Evolutionary conservation across 2,888 invertebrate genomes (phyloP), one percentile per base, ranked within the genome.

Genomic region (Odontomyia ornata): DNA sequence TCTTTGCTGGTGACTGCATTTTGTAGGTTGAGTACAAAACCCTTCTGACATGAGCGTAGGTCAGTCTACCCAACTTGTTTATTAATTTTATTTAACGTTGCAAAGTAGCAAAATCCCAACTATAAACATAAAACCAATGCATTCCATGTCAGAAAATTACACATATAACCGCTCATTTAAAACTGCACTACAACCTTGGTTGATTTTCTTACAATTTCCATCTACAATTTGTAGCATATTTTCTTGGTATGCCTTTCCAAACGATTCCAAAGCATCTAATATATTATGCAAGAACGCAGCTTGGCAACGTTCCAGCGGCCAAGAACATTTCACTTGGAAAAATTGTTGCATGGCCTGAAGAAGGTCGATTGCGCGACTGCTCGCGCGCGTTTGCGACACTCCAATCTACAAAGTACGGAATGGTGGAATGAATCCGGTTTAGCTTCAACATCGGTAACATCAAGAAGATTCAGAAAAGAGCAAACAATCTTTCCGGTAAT

Each of bases 211-310:
- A 9, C 36, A n/a, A 9, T 52, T 13, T 52, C 13, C 52, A 52
- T 52, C 5, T 52, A 9, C 13, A 52, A 52, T 52, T 15, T 52
- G 52, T 18, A 15, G 36, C 18, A 52, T 52, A 18, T 52, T 52
- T 13, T 52, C 52, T 52, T 62, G 13, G 62, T 27, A 69, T 47
- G 11, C n/a, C 60, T 25, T 46, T 9, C 46, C 23, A 69, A 69
- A 69, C 46, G 27, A 69, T 30, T 47, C 23, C 18, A 46, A 65
- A 65, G 36, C n/a, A 69, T 47, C 69, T 69, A 18, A 46, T 47
- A 69, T 25, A 69, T 69, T 69, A 69, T 69, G 69, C 69, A 69
- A 47, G 69, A 69, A 69, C 69, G 69, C 47, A 47, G 47, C 60
- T 69, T 23, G 11, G 69, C 69, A 47, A 47, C 69, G 69, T 69